phyloP scores from a whole-genome alignment of 2,113 vertebrate species.

The Mastomys natalensis region DNA sequence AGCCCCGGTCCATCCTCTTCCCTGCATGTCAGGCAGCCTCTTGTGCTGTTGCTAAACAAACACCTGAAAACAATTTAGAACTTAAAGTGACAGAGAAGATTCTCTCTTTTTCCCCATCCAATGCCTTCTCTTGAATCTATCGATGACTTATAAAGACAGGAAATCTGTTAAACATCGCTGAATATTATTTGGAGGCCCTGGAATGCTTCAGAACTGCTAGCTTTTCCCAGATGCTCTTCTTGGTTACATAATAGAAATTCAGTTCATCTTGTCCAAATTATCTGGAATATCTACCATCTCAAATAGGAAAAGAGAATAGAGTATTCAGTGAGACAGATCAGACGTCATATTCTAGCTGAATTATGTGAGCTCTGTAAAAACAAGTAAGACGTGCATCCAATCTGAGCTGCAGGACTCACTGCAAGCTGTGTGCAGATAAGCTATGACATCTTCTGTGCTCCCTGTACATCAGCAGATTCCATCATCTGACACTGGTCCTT shows the following conservation, averaged over 20 bases:
- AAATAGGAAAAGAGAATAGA: not conserved
- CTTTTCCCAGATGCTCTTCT: not conserved
- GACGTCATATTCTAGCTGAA: not conserved
- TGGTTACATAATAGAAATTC: not conserved
- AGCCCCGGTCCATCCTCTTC: conserved; percentile 73
- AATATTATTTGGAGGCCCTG: conserved; percentile 62
- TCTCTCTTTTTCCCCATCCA: not conserved
- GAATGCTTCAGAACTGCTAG: conserved; percentile 2
- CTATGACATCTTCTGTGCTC: not conserved
- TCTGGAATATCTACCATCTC: not conserved
- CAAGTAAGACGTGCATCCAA: not conserved
- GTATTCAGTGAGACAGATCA: accelerated
- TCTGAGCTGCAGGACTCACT: not conserved
- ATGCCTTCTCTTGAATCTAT: not conserved
- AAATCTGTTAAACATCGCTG: conserved; percentile 35
- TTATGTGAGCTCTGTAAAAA: not conserved
- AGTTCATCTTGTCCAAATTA: not conserved
- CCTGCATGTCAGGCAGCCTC: conserved; percentile 54
- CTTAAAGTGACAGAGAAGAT: conserved; percentile 28
- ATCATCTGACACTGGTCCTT: not conserved
- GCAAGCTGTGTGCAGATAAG: no score
- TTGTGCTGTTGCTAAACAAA: conserved; percentile 57
- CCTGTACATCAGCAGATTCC: not conserved
- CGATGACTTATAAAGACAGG: not conserved
- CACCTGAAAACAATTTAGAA: conserved; percentile 71